A percentile compares a stretch with the other conserved stretches of the same genome.
Evolutionary conservation across 2,797 vertebrate genomes (phyloP).

Genomic region (Poeciliopsis turneri): DNA sequence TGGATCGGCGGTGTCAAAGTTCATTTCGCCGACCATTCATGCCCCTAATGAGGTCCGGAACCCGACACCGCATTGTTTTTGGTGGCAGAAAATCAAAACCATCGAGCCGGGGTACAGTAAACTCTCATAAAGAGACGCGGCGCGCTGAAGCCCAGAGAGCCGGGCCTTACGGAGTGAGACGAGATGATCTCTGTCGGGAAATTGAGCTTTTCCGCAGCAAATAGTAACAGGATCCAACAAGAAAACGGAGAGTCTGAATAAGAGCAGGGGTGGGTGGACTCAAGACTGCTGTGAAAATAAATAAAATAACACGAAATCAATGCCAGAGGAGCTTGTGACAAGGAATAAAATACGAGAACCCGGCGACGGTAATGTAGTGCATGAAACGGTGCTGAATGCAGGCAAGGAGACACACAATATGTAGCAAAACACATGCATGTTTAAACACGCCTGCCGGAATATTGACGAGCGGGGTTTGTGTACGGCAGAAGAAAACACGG

Average conservation of each 20-base stretch:
- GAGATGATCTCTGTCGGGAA: conserved; percentile 70
- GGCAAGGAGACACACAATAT: background rate
- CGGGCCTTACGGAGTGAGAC: conserved; percentile 43
- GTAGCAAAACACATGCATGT: conserved; percentile 6
- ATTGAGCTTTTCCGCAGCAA: conserved; percentile 59
- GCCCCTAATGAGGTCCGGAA: conserved; percentile 42
- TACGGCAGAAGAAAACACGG: conserved; percentile 21
- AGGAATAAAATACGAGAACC: conserved; percentile 39
- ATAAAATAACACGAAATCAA: conserved; percentile 52
- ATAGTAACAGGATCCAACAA: conserved; percentile 60
- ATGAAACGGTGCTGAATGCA: conserved; percentile 24
- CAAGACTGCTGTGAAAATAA: conserved; percentile 41
- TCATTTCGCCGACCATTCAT: conserved; percentile 59
- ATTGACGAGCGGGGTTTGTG: conserved; percentile 17
- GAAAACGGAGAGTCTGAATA: conserved; percentile 51
- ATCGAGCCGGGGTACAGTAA: conserved; percentile 42
- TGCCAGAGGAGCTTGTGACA: conserved; percentile 31
- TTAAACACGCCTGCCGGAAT: conserved; percentile 18
- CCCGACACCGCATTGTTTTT: conserved; percentile 39
- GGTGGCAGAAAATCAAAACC: conserved; percentile 54
- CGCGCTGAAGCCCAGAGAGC: conserved; percentile 27
- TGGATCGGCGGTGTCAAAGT: conserved; percentile 58
- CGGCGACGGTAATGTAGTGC: conserved; percentile 23
- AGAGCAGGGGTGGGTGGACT: background rate
- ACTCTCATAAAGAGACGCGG: conserved; percentile 55